phyloP scores from a whole-genome alignment of 2,113 vertebrate species.

The Propithecus coquereli region DNA sequence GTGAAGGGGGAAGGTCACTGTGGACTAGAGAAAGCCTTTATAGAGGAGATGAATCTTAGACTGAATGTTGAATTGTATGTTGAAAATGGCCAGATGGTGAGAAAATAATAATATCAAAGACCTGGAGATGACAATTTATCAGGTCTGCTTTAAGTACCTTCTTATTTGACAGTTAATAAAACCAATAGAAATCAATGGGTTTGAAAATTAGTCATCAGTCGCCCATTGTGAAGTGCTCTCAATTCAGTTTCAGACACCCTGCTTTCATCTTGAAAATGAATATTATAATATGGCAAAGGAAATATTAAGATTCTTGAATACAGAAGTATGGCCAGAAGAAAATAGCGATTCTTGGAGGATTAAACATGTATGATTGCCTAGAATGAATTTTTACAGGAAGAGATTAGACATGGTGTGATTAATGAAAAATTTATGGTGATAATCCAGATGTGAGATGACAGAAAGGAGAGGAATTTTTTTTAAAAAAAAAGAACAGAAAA shows the following conservation, averaged over 20 bases:
- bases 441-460: not conserved
- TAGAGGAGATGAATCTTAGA: not conserved
- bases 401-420: not conserved
- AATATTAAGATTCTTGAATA: not conserved
- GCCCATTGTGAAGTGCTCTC: not conserved
- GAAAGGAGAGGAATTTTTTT: not conserved
- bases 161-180: not conserved
- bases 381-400: not conserved
- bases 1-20: not conserved
- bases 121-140: not conserved
- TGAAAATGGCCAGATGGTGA: not conserved
- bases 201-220: not conserved
- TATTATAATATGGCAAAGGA: not conserved
- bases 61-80: not conserved
- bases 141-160: not conserved
- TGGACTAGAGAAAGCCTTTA: not conserved
- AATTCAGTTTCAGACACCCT: not conserved
- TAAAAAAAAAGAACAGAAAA: not conserved
- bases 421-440: not conserved
- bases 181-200: not conserved
- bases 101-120: not conserved
- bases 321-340: not conserved
- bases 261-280: not conserved
- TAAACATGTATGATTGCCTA: not conserved
- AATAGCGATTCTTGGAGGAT: not conserved